Conservation (phyloP, 1,140 invertebrate species). For the Bradysia coprophila region DNA sequence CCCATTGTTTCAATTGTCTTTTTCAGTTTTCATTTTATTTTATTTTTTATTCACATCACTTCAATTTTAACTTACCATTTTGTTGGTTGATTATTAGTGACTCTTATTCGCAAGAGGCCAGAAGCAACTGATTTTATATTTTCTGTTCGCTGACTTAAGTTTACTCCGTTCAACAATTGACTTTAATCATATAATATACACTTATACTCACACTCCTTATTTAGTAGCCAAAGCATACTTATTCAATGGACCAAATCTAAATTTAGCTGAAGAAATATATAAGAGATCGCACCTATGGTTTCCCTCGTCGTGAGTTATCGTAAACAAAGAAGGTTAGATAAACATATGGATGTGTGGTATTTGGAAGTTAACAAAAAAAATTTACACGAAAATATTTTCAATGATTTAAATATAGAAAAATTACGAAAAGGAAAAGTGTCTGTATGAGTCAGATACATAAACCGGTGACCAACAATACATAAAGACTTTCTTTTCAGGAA, state of each 20-base stretch:
- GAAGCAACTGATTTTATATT: constrained; percentile 18
- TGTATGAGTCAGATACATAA: too few species aligned
- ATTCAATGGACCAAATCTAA: constrained; percentile 1
- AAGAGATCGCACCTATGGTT: too few species aligned
- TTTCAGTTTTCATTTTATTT: neutral
- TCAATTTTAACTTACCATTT: constrained; percentile 16
- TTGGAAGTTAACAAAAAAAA: too few species aligned
- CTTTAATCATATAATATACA: neutral
- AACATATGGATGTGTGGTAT: too few species aligned
- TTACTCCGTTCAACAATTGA: neutral
- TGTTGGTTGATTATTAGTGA: constrained; percentile 18
- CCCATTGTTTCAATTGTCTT: neutral
- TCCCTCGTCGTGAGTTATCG: too few species aligned
- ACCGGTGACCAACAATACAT: too few species aligned
- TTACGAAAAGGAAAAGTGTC: too few species aligned
- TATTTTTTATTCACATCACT: neutral
- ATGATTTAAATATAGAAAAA: too few species aligned
- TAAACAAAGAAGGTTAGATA: too few species aligned
- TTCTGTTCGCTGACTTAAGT: too few species aligned
- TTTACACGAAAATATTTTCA: too few species aligned
- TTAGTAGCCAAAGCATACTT: constrained; percentile 4
- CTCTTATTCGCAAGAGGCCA: constrained; percentile 23
- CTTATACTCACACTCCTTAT: constrained; percentile 4
- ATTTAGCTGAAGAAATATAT: constrained; percentile 1
- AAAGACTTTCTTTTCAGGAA: too few species aligned